Evolutionary conservation across 2,888 invertebrate species (phyloP).

Genomic region (Boloria euphrosyne): DNA sequence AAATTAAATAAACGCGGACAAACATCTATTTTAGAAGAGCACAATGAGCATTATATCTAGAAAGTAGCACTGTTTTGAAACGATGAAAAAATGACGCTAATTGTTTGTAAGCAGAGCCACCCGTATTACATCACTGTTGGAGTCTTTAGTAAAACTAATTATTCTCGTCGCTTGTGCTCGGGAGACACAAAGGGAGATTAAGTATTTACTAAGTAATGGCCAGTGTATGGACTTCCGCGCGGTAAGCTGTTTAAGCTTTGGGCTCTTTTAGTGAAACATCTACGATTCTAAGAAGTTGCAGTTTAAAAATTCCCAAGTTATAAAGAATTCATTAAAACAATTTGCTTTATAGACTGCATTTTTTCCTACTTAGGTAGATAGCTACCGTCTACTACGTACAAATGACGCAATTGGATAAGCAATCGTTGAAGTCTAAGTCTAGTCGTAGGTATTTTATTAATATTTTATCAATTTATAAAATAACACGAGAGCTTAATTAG

Average conservation of each 20-base stretch:
- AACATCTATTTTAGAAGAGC: too few relatives aligned
- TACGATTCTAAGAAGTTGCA: slow-evolving; percentile 19
- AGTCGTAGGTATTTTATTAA: too few relatives aligned
- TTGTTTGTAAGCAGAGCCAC: not conserved
- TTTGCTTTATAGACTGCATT: not conserved
- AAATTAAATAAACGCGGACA: too few relatives aligned
- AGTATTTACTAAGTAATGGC: slow-evolving; percentile 5
- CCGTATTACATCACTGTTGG: not conserved
- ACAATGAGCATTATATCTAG: too few relatives aligned
- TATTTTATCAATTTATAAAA: too few relatives aligned
- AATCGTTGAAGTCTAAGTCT: too few relatives aligned
- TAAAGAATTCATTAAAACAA: not conserved
- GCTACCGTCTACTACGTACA: too few relatives aligned
- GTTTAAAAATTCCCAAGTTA: not conserved
- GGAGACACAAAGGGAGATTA: slow-evolving; percentile 8
- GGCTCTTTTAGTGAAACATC: not conserved
- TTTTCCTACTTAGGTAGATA: too few relatives aligned
- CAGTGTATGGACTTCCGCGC: slow-evolving; percentile 9
- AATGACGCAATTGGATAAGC: too few relatives aligned
- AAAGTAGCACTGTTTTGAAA: too few relatives aligned
- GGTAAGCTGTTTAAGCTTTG: slow-evolving; percentile 18
- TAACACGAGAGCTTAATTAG: too few relatives aligned
- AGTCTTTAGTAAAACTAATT: slow-evolving; percentile 14
- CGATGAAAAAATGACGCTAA: too few relatives aligned
- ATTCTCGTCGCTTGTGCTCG: slow-evolving; percentile 5